These are phyloP conservation scores for Drosophila koepferae DNA, from an alignment of 2,888 invertebrate genomes.

Conservation along the genomic window DNA sequence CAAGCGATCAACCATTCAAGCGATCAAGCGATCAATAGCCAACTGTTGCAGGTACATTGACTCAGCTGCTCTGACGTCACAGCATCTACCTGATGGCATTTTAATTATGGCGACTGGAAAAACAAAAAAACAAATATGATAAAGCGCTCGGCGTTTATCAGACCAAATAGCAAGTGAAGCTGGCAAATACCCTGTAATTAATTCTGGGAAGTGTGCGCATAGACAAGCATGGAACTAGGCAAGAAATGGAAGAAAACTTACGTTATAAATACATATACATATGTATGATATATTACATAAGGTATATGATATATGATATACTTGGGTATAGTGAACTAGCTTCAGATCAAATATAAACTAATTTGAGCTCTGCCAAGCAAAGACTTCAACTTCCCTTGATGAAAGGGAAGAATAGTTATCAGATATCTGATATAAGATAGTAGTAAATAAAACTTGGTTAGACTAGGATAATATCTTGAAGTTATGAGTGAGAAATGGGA, in stretches of 20 bases:
- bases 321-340: too few species aligned
- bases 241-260: neutral
- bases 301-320: neutral
- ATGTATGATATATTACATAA: neutral
- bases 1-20: conserved; percentile 45
- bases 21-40: conserved; percentile 40
- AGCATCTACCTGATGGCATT: conserved; percentile 77
- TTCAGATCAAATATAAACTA: too few species aligned
- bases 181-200: neutral
- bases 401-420: neutral
- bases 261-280: too few species aligned
- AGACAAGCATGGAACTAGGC: neutral
- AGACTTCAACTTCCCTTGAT: neutral
- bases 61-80: conserved; percentile 55
- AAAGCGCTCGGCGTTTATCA: conserved; percentile 54
- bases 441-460: neutral
- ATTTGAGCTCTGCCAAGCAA: too few species aligned
- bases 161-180: conserved; percentile 42
- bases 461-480: neutral
- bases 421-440: too few species aligned
- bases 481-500: too few species aligned
- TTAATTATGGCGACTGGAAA: conserved; percentile 75
- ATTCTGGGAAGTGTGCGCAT: neutral
- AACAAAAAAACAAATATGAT: conserved; percentile 23
- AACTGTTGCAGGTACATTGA: conserved; percentile 45